Base-by-base conservation (phyloP, 2,113 vertebrate genomes). In the Cebus imitator region DNA sequence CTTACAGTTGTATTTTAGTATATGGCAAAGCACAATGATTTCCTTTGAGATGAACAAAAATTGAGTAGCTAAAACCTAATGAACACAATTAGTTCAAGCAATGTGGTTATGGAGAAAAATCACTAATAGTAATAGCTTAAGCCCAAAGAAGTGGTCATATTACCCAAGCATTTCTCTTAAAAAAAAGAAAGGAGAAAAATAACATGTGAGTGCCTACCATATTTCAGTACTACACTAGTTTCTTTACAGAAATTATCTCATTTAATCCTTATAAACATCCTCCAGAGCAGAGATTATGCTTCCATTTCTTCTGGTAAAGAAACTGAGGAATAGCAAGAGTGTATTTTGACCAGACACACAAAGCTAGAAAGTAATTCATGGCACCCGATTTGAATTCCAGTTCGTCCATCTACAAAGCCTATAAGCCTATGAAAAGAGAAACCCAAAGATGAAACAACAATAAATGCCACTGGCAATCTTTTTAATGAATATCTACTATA, bases 21-120 rank as follows among this genome's bases (percentile, higher is more conserved):
- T 66, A 50, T 50, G 58, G 25, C 37, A 94, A 45, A 87, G 84
- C 37, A 93, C 40, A 73, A 32, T 43, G 43, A 64, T 68, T 73
- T 93, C 87, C 43, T 96, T 75, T 66, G 68, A 73, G 72, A 78
- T 86, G 40, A 88, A 92, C 40, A 95, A 91, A 95, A 92, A 48
- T 18, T 25, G 25, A 90, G 21, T 82, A 75, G 50, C 78, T 96
- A 79, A 91, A 73, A 52, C 20, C 72, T 97, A 64, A 96, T 23
- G 40, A 78, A 88, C 79, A 91, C 45, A 48, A 82, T 64, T 70
- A 45, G 37, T 48, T 94, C 82, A 84, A 86, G 55, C 40, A 55
- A 64, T 80, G 73, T 80, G 58, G 40, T 78, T 81, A 95, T 37
- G 70, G 57, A 97, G 87, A 87, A 91, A 96, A 90, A 91, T 91